Conservation (phyloP, 2,113 vertebrate genomes). For the Lagopus leucura region DNA sequence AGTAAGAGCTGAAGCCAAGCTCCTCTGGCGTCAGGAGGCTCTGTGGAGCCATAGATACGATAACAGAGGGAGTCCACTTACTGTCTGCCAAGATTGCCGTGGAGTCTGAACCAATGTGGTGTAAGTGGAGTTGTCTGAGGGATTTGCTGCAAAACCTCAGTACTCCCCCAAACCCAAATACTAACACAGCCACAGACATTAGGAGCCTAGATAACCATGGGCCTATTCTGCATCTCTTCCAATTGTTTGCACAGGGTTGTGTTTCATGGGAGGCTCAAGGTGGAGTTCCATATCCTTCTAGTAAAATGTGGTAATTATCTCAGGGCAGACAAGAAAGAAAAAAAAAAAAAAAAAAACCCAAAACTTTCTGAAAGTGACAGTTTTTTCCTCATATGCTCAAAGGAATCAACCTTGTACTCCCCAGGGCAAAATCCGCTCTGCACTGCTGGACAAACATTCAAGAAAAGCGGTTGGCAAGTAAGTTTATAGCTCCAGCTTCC, state of each 20-base stretch:
- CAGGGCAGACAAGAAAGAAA: not conserved
- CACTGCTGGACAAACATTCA: not conserved
- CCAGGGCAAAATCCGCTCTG: not conserved
- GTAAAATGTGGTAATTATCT: not conserved
- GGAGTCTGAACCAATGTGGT: fast-evolving
- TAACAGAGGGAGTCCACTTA: not conserved
- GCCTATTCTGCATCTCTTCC: not conserved
- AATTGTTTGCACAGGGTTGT: not conserved
- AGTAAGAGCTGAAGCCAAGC: not conserved
- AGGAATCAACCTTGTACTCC: not conserved
- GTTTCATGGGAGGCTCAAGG: not conserved
- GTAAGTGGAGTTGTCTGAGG: not conserved
- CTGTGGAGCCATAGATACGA: not conserved
- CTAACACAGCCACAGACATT: not conserved
- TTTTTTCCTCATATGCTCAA: not conserved
- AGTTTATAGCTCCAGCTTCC: not conserved
- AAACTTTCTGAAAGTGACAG: not conserved
- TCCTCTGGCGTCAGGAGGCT: not conserved
- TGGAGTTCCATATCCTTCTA: not conserved
- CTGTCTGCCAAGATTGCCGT: fast-evolving
- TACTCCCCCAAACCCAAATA: not conserved
- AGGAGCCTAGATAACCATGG: not conserved
- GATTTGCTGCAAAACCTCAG: not conserved
- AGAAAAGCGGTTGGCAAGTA: not conserved
- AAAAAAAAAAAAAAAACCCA: not conserved